Evolutionary conservation across 2,113 vertebrate genomes (phyloP).

Genomic region (Atherinomorus stipes): DNA sequence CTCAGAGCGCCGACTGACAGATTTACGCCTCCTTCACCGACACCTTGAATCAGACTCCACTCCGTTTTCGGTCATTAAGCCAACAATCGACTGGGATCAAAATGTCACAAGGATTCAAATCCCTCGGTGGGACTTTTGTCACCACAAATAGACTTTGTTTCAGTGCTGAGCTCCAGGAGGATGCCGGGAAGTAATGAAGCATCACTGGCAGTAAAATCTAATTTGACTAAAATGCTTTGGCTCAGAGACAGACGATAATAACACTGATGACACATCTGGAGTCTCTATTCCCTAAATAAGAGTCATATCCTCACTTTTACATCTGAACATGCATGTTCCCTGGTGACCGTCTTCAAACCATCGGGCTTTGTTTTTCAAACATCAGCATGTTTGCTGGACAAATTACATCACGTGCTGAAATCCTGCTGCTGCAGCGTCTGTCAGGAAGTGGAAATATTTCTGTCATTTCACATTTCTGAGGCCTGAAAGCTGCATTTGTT

Average conservation of each 20-base stretch:
- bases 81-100: background rate
- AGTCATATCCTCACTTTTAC: too few relatives aligned
- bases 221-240: conserved; percentile 11
- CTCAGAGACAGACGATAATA: background rate
- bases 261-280: background rate
- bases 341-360: too few relatives aligned
- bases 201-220: background rate
- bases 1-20: background rate
- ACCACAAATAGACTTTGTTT: background rate
- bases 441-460: background rate
- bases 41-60: background rate
- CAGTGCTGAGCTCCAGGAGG: conserved; percentile 15
- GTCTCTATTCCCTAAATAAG: background rate
- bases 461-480: background rate
- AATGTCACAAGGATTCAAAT: conserved; percentile 3
- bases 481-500: background rate
- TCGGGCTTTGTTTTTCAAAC: background rate
- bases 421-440: background rate
- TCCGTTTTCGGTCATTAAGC: conserved; percentile 7
- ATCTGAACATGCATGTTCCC: background rate
- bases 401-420: too few relatives aligned
- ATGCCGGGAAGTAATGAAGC: conserved; percentile 32
- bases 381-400: background rate
- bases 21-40: conserved; percentile 17
- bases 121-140: background rate